phyloP scores from a whole-genome alignment of 2,113 vertebrate genomes.

The Ctenomys sociabilis region DNA sequence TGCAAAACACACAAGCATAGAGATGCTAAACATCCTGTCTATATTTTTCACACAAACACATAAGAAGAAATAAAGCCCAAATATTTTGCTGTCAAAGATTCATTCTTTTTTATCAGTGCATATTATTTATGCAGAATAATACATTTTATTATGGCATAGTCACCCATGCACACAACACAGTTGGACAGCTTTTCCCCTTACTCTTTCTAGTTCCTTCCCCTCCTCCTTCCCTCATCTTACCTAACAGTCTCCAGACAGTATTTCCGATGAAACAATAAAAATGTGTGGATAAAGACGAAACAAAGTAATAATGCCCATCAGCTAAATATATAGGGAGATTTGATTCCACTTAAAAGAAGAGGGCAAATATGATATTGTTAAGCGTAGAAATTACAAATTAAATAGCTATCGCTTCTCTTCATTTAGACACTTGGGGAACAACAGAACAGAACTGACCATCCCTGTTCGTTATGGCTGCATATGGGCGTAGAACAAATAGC shows the following conservation, averaged over 20 bases:
- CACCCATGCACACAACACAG: neutral
- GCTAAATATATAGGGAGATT: neutral
- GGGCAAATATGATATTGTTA: slow-evolving; percentile 43
- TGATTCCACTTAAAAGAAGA: slow-evolving; percentile 29
- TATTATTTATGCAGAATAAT: neutral
- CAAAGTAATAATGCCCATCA: neutral
- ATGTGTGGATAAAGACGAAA: neutral
- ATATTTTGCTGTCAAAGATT: neutral
- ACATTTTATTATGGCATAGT: neutral
- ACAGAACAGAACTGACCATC: neutral
- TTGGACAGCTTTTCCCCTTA: neutral
- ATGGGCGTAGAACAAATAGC: neutral
- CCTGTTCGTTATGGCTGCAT: neutral
- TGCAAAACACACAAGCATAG: slow-evolving; percentile 83
- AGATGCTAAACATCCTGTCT: slow-evolving; percentile 39
- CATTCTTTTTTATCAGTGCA: neutral
- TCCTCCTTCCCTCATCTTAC: neutral
- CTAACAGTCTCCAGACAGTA: neutral
- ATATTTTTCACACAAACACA: neutral
- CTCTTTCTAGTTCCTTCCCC: neutral
- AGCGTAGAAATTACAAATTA: neutral
- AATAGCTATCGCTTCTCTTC: neutral
- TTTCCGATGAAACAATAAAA: neutral
- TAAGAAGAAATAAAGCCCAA: slow-evolving; percentile 29
- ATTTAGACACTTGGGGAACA: neutral